Conservation (phyloP, 2,797 vertebrate genomes). For the Mus spretus region DNA sequence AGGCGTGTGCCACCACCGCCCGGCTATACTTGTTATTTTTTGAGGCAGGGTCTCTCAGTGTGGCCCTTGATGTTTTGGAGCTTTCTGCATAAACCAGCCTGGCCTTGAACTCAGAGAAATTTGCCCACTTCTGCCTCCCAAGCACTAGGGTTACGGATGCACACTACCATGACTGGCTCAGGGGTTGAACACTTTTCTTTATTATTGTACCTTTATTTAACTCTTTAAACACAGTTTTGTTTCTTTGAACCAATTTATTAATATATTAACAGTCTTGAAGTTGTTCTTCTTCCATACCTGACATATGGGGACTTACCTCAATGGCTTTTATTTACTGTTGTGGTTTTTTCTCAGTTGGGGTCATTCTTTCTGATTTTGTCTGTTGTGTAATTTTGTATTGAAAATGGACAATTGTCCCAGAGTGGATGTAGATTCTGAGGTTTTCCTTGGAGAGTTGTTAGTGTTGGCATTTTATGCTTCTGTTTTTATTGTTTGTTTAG, state of each 20-base stretch:
- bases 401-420: background rate
- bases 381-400: background rate
- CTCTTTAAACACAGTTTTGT: conserved; percentile 12
- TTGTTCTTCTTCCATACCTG: background rate
- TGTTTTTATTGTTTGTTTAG: background rate
- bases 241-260: background rate
- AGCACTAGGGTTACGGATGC: background rate
- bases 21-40: background rate
- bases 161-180: too few species aligned
- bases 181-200: background rate
- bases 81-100: background rate
- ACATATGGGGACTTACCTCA: background rate
- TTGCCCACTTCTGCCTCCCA: background rate
- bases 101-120: background rate
- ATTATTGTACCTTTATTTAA: background rate
- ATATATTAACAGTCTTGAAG: background rate
- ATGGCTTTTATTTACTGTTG: background rate
- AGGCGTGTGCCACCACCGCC: too few species aligned
- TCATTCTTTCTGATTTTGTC: background rate
- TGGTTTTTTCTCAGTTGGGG: background rate
- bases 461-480: background rate
- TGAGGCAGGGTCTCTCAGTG: background rate
- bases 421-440: background rate
- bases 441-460: background rate
- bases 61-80: background rate